Evolutionary conservation across 1,140 invertebrate genomes (phyloP), one percentile per base, ranked within the genome.

Genomic region (Fopius arisanus): DNA sequence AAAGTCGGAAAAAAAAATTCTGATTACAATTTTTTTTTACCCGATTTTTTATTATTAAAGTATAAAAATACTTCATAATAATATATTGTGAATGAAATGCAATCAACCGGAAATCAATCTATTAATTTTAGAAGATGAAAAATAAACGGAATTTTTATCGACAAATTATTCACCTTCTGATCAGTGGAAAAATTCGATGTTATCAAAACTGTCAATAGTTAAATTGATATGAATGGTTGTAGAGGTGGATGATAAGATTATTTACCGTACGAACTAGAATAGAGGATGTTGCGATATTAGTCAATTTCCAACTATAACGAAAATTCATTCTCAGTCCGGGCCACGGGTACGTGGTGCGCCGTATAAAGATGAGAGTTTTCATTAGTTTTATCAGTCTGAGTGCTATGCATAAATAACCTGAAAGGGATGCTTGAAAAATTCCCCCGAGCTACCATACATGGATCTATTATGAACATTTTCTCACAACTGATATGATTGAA

Each of bases 391-490:
- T 48, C 43, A 48, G 43, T 48, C n/a, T 14, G 43, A 48, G 43
- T 48, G 43, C 43, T 48, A 48, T 48, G 43, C 43, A 48, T 48
- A 48, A 48, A 48, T 48, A 48, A 48, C 43, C 43, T 48, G 43
- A 48, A 48, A 48, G 43, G 43, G 14, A 48, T 48, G 43, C 43
- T 48, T 48, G 7, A 48, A 48, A 48, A 48, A 48, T 5, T 48
- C 43, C 43, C 43, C 14, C 7, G 33, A 37, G 43, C 14, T 48
- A 19, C 14, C 9, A 7, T 37, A 37, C 43, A n/a, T 48, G 16
- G n/a, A 16, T 48, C 43, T 48, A 48, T 48, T 19, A 19, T 48
- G 43, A 48, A 48, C 16, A 19, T 48, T 48, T 48, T 48, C 14
- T 19, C 16, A 48, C n/a, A 7, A 16, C 10, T 16, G 43, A 48